Evolutionary conservation across 2,888 invertebrate genomes (phyloP), one percentile per base, ranked within the genome.

Genomic region (Phania funesta): DNA sequence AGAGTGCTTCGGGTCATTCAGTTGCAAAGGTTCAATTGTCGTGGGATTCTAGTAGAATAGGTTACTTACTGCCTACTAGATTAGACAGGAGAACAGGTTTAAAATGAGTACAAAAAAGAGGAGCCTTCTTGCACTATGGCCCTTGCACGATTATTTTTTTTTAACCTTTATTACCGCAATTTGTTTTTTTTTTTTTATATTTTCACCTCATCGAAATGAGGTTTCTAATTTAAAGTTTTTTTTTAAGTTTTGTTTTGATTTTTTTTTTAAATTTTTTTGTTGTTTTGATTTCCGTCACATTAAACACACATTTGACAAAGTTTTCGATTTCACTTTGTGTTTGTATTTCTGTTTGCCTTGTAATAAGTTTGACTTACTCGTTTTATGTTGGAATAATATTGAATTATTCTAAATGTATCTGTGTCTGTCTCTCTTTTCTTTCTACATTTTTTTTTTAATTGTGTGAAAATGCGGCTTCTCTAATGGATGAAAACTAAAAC

Each of bases 391-490:
- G 8, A 24, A 44, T 16, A 44, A 44, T 29, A 7, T 5, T 13
- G n/a, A 58, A 35, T 7, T 26, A 16, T 52, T 9, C 41, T 18
- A 46, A 60, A 35, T 18, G 46, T 60, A 24, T 58, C 18, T 71
- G 26, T 62, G 9, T 26, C 18, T 71, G 26, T 64, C n/a, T 65
- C 7, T 64, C 29, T 46, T 32, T 16, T 41, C 9, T 41, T 41
- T 64, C 44, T 13, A 9, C 35, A 48, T 18, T 48, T 50, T 50
- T 18, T 32, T 16, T 44, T 44, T 64, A 70, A 65, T 71, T 65
- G 52, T 50, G 65, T 60, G 56, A 78, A 82, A 77, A 82, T 82
- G 70, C 74, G 74, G 82, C 74, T 70, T 78, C 65, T 65, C 18
- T 52, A 60, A 76, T 68, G 76, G 52, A 68, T 76, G 58, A 22